Evolutionary conservation across 2,888 invertebrate species (phyloP), one percentile per base, ranked within the genome.

Genomic region (Byasa hedistus): DNA sequence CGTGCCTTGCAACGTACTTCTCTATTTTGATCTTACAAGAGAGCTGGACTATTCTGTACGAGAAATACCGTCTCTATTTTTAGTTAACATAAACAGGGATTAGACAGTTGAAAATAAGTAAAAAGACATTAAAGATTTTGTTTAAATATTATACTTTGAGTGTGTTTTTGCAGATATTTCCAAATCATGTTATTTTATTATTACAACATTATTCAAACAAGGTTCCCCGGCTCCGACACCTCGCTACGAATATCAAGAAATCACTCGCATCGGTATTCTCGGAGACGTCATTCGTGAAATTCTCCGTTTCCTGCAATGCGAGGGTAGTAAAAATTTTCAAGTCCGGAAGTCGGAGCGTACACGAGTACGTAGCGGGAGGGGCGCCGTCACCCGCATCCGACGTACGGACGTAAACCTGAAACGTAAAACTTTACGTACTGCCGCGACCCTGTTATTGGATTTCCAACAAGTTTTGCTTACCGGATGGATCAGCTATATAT

Each of bases 371-470:
- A 22, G 19, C 10, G 44, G 1, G 39, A 24, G 54, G 60, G 36
- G 27, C 54, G n/a, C 22, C 65, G 60, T 60, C 65, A 56, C 17
- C 55, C 32, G 60, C 65, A 65, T 56, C 22, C 65, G 56, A 65
- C 60, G 21, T 17, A 22, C n/a, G 54, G 24, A 21, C 55, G 65
- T 55, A 21, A 56, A 60, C 39, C 60, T 60, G 65, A 68, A 61
- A 67, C 59, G 70, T 61, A 62, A 64, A 69, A 71, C 63, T 71
- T 71, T 27, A 51, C 48, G 56, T 39, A 21, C 52, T 32, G 52
- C 39, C 39, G 39, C 58, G 61, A 51, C 51, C 61, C 59, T 48
- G 64, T 67, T 71, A 69, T 71, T 69, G 71, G 66, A 69, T 69
- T 69, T 61, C 63, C 55, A 68, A 68, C 59, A 62, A 65, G 66